phyloP scores from a whole-genome alignment of 2,888 invertebrate genomes.

The Hoplodrina ambigua region DNA sequence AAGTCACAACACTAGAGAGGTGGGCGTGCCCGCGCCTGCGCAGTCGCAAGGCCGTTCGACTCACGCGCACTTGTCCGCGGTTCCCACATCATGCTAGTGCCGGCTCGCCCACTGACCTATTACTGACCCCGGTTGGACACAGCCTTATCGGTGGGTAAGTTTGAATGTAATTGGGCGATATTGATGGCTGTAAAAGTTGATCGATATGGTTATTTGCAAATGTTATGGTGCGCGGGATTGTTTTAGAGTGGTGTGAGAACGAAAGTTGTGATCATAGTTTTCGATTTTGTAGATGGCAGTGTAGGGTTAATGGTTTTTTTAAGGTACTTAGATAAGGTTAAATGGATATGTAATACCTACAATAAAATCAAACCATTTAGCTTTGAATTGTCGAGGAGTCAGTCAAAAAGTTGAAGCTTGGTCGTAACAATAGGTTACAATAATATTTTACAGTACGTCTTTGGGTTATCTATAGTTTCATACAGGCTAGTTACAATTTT shows the following conservation, averaged over 20 bases:
- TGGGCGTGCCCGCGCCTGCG: conserved; percentile 54
- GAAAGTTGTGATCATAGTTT: conserved; percentile 26
- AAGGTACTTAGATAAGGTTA: too few relatives aligned
- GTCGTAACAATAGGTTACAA: too few relatives aligned
- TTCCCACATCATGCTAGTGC: conserved; percentile 61
- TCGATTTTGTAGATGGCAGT: neutral
- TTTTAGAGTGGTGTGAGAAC: conserved; percentile 22
- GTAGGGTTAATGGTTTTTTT: too few relatives aligned
- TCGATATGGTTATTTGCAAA: conserved; percentile 38
- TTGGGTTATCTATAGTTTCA: too few relatives aligned
- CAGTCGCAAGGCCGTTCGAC: conserved; percentile 63
- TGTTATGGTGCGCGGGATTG: conserved; percentile 24
- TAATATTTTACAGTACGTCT: too few relatives aligned
- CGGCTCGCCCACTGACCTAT: conserved; percentile 64
- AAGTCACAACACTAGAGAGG: conserved; percentile 50
- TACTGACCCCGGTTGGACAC: conserved; percentile 56
- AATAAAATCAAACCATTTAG: too few relatives aligned
- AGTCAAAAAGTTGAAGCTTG: too few relatives aligned
- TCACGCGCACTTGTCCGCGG: conserved; percentile 66
- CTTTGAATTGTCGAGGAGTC: too few relatives aligned
- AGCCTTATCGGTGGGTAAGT: conserved; percentile 31
- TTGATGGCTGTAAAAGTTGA: conserved; percentile 40
- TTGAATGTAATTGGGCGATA: conserved; percentile 44
- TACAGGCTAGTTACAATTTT: too few relatives aligned
- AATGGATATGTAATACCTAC: too few relatives aligned